Conservation (phyloP, 2,113 vertebrate genomes). For the Choloepus hoffmanni region DNA sequence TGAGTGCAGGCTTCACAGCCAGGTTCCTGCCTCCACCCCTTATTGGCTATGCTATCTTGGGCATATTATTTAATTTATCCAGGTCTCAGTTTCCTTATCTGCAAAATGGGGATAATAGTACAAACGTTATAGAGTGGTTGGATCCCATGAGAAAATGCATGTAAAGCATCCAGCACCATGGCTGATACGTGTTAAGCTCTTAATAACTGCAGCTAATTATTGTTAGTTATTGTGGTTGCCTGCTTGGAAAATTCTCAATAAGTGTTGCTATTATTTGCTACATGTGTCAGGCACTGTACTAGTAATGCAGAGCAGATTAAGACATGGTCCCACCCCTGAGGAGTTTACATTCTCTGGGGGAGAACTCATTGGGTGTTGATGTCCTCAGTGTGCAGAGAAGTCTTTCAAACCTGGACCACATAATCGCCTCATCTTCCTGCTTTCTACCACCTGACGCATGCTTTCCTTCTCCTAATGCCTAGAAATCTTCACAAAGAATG, state of each 20-base stretch:
- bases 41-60: neutral
- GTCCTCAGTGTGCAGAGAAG: neutral
- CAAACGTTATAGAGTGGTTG: neutral
- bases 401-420: neutral
- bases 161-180: neutral
- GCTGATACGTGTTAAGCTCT: neutral
- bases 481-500: neutral
- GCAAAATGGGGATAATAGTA: neutral
- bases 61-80: neutral
- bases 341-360: neutral
- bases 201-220: neutral
- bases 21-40: neutral
- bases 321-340: neutral
- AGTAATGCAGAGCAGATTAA: neutral
- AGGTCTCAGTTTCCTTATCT: neutral
- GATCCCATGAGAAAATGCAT: neutral
- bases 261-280: neutral
- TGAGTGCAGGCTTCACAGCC: neutral
- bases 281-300: neutral
- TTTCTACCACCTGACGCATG: too few species aligned
- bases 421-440: neutral
- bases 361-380: neutral
- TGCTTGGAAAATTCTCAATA: neutral
- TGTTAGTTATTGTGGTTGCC: neutral
- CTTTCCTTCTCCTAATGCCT: neutral